phyloP scores from a whole-genome alignment of 2,113 vertebrate genomes.

The Oncorhynchus clarkii region DNA sequence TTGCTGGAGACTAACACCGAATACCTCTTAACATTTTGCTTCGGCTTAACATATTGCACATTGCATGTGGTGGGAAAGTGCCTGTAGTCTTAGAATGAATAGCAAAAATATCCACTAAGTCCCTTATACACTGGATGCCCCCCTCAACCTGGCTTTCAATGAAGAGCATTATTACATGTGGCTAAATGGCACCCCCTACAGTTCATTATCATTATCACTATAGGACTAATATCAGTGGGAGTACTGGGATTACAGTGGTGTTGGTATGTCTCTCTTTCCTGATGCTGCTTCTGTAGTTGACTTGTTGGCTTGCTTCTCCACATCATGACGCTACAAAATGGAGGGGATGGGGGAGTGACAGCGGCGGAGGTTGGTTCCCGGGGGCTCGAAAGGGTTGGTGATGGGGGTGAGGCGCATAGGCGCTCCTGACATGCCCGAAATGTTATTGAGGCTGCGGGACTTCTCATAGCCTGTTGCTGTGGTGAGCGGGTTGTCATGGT shows the following conservation, averaged over 20 bases:
- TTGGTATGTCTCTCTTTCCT: conserved; percentile 1
- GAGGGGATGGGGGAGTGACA: conserved; percentile 88
- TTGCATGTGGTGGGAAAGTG: too few relatives aligned
- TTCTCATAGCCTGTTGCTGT: conserved; percentile 86
- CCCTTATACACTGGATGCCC: too few relatives aligned
- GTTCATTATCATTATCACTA: conserved; percentile 21
- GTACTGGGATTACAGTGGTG: background rate
- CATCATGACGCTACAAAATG: conserved; percentile 78
- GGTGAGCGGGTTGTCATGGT: background rate
- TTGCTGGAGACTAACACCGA: too few relatives aligned
- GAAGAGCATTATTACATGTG: background rate
- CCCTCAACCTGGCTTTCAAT: background rate
- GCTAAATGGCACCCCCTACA: background rate
- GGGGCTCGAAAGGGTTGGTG: conserved; percentile 78
- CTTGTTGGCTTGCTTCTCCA: conserved; percentile 4
- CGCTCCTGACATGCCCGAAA: conserved; percentile 84
- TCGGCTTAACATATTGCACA: too few relatives aligned
- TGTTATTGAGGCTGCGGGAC: conserved; percentile 92
- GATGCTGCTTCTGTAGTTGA: background rate
- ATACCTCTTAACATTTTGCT: too few relatives aligned
- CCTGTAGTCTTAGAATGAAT: too few relatives aligned
- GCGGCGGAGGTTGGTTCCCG: conserved; percentile 76
- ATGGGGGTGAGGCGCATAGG: conserved; percentile 84
- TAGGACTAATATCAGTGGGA: conserved; percentile 15
- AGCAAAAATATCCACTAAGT: too few relatives aligned